Percentiles rank a stretch among this genome's conserved stretches.
These are phyloP conservation scores for Agrotis clavis DNA, from an alignment of 2,888 invertebrate genomes.

Conservation along the genomic window DNA sequence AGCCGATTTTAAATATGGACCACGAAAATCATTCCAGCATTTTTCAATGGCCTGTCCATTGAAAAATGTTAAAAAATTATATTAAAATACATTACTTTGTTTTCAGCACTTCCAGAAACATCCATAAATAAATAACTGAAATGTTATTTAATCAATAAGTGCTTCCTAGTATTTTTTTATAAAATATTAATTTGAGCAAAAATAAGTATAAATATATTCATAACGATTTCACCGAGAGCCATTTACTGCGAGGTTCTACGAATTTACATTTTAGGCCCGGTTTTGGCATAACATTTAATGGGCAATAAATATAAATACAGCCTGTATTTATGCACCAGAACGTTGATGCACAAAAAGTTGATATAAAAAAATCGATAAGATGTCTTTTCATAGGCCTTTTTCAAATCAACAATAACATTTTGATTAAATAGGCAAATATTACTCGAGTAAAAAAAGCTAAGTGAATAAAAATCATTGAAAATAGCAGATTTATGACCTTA, in stretches of 20 bases:
- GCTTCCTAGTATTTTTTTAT: background rate
- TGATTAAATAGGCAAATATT: too few relatives aligned
- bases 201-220: slow-evolving; percentile 5
- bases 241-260: slow-evolving; percentile 21
- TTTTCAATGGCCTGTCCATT: background rate
- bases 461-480: too few relatives aligned
- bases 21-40: slow-evolving; percentile 17
- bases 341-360: background rate
- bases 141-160: background rate
- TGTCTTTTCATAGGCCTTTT: too few relatives aligned
- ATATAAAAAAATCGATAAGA: background rate
- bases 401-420: too few relatives aligned
- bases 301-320: slow-evolving; percentile 33
- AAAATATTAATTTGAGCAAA: background rate
- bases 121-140: background rate
- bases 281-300: slow-evolving; percentile 31
- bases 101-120: background rate
- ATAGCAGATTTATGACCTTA: too few relatives aligned
- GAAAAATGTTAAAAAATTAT: too few relatives aligned
- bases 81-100: background rate
- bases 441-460: too few relatives aligned
- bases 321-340: slow-evolving; percentile 22
- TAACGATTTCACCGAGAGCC: slow-evolving; percentile 20
- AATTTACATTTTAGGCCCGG: slow-evolving; percentile 32
- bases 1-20: slow-evolving; percentile 13